Evolutionary conservation across 2,888 invertebrate species (phyloP), one percentile per base, ranked within the genome.

Genomic region (Marronus borbonicus): DNA sequence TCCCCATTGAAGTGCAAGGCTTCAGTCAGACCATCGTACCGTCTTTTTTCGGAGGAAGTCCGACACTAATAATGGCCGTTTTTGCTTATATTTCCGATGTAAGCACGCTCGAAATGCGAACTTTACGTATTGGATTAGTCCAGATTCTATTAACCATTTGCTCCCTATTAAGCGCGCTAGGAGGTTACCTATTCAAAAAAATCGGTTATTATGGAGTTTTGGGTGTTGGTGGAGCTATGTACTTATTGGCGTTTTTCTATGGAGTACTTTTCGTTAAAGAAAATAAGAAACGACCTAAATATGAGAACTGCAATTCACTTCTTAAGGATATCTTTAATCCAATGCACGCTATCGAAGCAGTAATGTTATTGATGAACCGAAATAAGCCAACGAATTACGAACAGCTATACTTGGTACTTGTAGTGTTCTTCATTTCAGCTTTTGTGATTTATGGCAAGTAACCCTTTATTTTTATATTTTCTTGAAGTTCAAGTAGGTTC

Each of bases 51-150:
- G 93, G 93, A 39, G 92, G 92, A 28, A 88, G 89, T 79, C 89
- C 92, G 0, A 86, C 88, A 84, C 79, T 89, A 20, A 84, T 87
- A 3, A 88, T 88, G 87, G 88, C 88, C 12, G 82, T 85, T 14
- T 89, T 86, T 78, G 84, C 88, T 1, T 89, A 89, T 78, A 86
- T 89, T 28, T 88, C 88, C 3, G 88, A 89, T 81, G 86, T 88
- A 2, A 88, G 92, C 58, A 89, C 91, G 0, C 77, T 90, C 28
- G 91, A 92, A 82, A 89, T 91, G 81, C 89, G 93, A 36, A 93
- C 93, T 1, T 89, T 93, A 68, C 88, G 93, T 83, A 89, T 93
- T 65, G 93, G 93, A 14, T 84, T 92, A n/a, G 89, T 92, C 14
- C 88, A 88, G 80, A 87, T 88, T 39, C 84, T 86, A 3, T 81